Conservation (phyloP, 2,797 vertebrate genomes). For the Phrynocephalus vlangalii region DNA sequence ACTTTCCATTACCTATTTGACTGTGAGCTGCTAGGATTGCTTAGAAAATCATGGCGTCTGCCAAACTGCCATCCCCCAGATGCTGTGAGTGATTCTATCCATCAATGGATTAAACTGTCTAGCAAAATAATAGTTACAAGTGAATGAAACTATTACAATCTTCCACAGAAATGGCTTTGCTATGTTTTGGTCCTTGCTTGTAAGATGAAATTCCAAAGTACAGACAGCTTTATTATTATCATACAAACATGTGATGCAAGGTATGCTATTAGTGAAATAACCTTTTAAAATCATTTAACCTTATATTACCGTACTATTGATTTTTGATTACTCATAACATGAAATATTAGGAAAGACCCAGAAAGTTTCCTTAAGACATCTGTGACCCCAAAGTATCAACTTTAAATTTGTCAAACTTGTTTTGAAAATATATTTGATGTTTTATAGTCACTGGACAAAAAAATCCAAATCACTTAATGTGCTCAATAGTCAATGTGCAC, state of each 20-base stretch:
- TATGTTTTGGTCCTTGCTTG: background rate
- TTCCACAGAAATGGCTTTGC: accelerated
- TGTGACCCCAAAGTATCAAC: background rate
- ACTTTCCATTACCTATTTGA: conserved; percentile 42
- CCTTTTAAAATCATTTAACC: background rate
- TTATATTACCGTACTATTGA: background rate
- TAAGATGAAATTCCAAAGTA: accelerated
- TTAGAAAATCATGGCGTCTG: conserved; percentile 42
- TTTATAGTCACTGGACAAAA: background rate
- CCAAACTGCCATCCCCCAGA: conserved; percentile 43
- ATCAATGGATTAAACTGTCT: conserved; percentile 37
- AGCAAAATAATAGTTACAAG: conserved; percentile 31
- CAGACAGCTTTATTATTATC: accelerated
- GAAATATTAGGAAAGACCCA: background rate
- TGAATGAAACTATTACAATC: conserved; percentile 41
- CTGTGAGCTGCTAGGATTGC: conserved; percentile 52
- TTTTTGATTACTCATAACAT: background rate
- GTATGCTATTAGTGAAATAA: background rate
- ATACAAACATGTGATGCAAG: background rate
- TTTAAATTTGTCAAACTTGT: background rate
- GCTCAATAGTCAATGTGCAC: background rate
- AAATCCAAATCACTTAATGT: background rate
- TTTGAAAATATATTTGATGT: background rate
- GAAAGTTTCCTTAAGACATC: background rate
- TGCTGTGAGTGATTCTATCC: conserved; percentile 59